Conservation (phyloP, 2,797 vertebrate genomes). For the Falco biarmicus region DNA sequence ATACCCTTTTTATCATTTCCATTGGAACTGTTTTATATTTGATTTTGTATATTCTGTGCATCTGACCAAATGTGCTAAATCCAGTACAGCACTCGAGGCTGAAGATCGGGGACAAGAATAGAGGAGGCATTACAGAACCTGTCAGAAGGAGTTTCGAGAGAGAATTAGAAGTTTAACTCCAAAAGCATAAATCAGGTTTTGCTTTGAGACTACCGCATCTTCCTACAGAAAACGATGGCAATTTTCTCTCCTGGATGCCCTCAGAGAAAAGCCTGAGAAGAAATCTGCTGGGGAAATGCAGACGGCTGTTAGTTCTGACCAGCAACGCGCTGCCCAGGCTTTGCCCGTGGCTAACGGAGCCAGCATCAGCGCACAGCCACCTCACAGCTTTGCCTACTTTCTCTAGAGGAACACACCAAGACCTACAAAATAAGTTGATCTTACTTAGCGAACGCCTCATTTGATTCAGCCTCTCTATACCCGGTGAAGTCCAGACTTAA, state of each 20-base stretch:
- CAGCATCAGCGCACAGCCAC: not conserved
- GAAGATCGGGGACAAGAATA: not conserved
- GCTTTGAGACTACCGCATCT: not conserved
- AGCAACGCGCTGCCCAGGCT: not conserved
- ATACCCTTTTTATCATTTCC: not conserved
- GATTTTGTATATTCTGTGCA: not conserved
- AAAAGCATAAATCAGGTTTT: not conserved
- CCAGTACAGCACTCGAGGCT: not conserved
- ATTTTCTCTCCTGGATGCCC: not conserved
- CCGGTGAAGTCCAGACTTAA: not conserved
- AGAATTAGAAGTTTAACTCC: not conserved
- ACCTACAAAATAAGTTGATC: not conserved
- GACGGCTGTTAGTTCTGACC: not conserved
- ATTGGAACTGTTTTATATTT: not conserved
- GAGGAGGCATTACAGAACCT: not conserved
- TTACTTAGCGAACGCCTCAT: not conserved
- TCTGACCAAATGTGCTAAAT: not conserved
- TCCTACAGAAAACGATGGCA: not conserved
- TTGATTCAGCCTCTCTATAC: not conserved
- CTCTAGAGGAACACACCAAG: too few relatives aligned
- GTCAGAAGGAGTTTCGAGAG: accelerated
- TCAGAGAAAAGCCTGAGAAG: not conserved
- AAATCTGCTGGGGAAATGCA: too few relatives aligned
- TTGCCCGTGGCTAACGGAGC: not conserved
- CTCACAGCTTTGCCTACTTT: not conserved